These are phyloP conservation scores for Heliothis subflexa DNA, from an alignment of 1,140 invertebrate genomes.

Conservation along the genomic window DNA sequence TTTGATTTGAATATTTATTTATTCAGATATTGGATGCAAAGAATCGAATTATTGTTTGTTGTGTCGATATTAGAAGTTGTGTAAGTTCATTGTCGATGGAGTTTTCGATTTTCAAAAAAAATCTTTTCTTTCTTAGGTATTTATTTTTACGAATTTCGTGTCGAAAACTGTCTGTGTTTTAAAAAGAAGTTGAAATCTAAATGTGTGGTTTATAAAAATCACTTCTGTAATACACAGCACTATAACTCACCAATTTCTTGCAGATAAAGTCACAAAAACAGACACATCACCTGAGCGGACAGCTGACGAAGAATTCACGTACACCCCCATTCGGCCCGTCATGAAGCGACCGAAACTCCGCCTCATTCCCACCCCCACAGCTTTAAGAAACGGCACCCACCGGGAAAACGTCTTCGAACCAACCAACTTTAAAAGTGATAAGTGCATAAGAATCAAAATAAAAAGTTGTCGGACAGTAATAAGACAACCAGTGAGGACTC, in stretches of 20 bases:
- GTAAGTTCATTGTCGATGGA: too few relatives aligned
- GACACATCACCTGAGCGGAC: constrained; percentile 57
- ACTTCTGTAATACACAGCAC: too few relatives aligned
- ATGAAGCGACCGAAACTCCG: constrained; percentile 66
- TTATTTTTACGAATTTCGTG: too few relatives aligned
- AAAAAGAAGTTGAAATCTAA: too few relatives aligned
- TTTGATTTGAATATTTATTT: too few relatives aligned
- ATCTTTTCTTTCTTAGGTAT: too few relatives aligned
- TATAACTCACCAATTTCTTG: neutral
- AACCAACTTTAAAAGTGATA: constrained; percentile 59
- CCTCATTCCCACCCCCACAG: constrained; percentile 53
- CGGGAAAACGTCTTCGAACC: constrained; percentile 69
- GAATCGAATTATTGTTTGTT: too few relatives aligned
- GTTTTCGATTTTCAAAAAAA: too few relatives aligned
- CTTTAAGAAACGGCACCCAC: constrained; percentile 50
- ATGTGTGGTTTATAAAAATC: too few relatives aligned
- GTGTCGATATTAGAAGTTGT: too few relatives aligned
- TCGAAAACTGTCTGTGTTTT: too few relatives aligned
- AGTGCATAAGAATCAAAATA: constrained; percentile 67
- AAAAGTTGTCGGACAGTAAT: constrained; percentile 67
- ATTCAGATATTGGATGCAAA: too few relatives aligned
- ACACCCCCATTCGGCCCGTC: constrained; percentile 61
- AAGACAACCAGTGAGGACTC: constrained; percentile 44
- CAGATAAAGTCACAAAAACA: constrained; percentile 59
- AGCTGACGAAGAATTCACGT: constrained; percentile 67